A percentile compares a stretch with the other conserved stretches of the same genome.
Evolutionary conservation across 2,797 vertebrate species (phyloP).

Genomic region (Halcyon chelicuti): DNA sequence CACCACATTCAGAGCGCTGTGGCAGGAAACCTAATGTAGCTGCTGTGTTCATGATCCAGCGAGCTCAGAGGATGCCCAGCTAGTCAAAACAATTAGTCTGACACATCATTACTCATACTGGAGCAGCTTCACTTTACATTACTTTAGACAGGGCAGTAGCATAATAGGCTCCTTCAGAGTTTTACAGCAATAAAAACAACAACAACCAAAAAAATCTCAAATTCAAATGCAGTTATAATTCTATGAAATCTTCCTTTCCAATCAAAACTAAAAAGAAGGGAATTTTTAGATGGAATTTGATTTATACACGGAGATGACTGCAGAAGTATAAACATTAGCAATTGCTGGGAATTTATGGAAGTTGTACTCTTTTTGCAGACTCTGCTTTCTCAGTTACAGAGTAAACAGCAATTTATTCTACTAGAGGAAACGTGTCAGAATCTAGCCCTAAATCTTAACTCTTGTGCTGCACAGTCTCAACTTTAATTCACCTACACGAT

Average conservation of each 20-base stretch:
- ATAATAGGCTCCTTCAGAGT: constrained; percentile 28
- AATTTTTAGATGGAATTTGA: neutral
- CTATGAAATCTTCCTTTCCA: neutral
- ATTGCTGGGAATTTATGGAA: neutral
- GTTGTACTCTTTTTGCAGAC: neutral
- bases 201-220: neutral
- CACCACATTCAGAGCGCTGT: neutral
- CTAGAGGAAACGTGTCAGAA: neutral
- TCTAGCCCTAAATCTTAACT: neutral
- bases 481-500: neutral
- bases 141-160: constrained; percentile 18
- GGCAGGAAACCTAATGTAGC: neutral
- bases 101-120: constrained; percentile 60
- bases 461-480: neutral
- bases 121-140: constrained; percentile 32
- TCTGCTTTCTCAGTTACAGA: neutral
- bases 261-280: neutral
- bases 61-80: constrained; percentile 49
- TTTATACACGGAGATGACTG: neutral
- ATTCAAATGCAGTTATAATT: neutral
- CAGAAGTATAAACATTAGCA: neutral
- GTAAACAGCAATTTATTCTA: neutral
- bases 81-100: constrained; percentile 59
- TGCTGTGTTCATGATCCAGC: constrained; percentile 12
- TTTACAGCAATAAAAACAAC: neutral